Evolutionary conservation across 1,140 invertebrate species (phyloP), one percentile per base, ranked within the genome.

Genomic region (Brevipalpus yothersi): DNA sequence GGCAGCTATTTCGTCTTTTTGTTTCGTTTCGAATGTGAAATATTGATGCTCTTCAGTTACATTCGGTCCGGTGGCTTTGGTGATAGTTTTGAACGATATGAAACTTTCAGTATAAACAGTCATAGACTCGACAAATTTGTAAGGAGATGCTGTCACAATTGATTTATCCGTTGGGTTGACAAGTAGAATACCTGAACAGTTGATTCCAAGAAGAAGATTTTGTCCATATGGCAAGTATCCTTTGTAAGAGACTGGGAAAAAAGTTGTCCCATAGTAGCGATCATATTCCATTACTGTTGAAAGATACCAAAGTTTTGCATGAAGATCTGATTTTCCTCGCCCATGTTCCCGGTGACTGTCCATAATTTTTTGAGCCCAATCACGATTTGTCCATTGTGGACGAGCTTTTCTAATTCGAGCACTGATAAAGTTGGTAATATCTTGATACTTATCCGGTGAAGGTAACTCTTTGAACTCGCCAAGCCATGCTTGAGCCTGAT

Each of bases 211-310:
- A 13, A 88, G 77, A 9, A 79, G 67, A 63, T 58, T 64, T 57
- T 74, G 75, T 64, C 82, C 86, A 68, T 91, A 90, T 9, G 84
- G 84, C 84, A 89, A 88, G 68, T 87, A 85, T 3, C 86, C 86
- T 63, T 87, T 80, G 69, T 93, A 93, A 1, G 82, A 84, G 40
- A 93, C 90, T 42, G 81, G 81, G 71, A 87, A 94, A 74, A 93
- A 81, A 0, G 89, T 91, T 56, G 87, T 91, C 2, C 90, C 91
- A 68, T 94, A 94, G 1, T 94, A 75, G 0, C 90, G 87, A 31
- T 31, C 31, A 71, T 92, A 95, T 71, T 95, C 90, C 86, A 93
- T 94, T 1, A 95, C 90, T 68, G 89, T 92, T 0, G 88, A 90
- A 53, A 95, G 72, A 70, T 94, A 94, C 64, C 93, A 77, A 10